phyloP scores from a whole-genome alignment of 2,113 vertebrate genomes.

The Strigops habroptila region DNA sequence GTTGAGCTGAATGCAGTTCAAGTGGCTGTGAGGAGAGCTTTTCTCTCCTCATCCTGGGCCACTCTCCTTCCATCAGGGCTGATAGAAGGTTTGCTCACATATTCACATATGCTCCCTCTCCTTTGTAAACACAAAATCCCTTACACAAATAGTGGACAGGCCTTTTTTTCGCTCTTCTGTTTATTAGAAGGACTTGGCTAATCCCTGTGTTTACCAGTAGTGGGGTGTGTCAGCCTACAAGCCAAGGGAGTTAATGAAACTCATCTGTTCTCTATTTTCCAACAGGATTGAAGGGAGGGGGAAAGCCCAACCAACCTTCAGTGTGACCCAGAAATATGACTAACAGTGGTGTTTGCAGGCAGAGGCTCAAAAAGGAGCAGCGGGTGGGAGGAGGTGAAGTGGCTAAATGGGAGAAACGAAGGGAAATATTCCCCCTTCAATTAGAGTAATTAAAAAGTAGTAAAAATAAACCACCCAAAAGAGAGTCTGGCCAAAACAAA shows the following conservation, averaged over 20 bases:
- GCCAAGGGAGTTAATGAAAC: constrained; percentile 60
- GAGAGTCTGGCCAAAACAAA: constrained; percentile 59
- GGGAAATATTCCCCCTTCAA: constrained; percentile 64
- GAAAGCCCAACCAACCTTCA: neutral
- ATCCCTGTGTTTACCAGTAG: constrained; percentile 59
- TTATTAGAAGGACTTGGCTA: constrained; percentile 62
- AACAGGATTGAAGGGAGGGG: neutral
- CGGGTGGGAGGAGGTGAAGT: neutral
- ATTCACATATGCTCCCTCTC: constrained; percentile 7
- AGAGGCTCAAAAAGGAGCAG: neutral
- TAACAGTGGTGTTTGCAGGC: constrained; percentile 12
- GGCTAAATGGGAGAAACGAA: constrained; percentile 35
- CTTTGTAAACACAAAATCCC: constrained; percentile 55
- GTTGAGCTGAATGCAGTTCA: neutral
- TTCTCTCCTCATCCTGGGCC: neutral
- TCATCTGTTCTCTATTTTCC: constrained; percentile 59
- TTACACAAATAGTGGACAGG: constrained; percentile 48
- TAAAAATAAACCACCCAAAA: constrained; percentile 67
- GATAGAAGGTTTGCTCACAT: constrained; percentile 33
- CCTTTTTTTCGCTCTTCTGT: constrained; percentile 25
- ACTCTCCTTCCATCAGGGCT: neutral
- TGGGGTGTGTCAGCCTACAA: constrained; percentile 54
- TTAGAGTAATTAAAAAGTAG: constrained; percentile 71
- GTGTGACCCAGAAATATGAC: neutral
- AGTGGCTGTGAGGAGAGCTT: neutral